These are phyloP conservation scores for Salvelinus alpinus DNA, from an alignment of 2,113 vertebrate genomes.

Conservation along the genomic window DNA sequence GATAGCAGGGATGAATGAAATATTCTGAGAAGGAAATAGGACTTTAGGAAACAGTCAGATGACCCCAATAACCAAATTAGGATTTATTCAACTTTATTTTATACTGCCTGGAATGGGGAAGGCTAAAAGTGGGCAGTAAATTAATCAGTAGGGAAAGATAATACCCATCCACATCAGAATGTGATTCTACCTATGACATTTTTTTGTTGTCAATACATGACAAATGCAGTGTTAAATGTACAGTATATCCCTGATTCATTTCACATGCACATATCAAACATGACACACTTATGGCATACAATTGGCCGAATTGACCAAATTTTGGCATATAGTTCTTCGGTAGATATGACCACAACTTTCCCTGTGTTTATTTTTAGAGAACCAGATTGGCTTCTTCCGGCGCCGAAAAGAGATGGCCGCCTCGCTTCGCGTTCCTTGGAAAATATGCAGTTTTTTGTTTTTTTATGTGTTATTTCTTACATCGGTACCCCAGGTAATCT, in stretches of 20 bases:
- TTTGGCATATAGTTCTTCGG: neutral
- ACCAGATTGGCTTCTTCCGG: too few relatives aligned
- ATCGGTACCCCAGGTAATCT: too few relatives aligned
- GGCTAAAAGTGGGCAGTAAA: neutral
- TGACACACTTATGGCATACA: neutral
- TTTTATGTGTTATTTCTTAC: too few relatives aligned
- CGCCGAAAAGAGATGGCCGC: too few relatives aligned
- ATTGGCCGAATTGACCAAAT: neutral
- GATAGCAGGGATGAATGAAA: neutral
- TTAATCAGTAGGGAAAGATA: neutral
- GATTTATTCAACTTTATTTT: slow-evolving; percentile 18
- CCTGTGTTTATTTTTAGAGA: slow-evolving; percentile 9
- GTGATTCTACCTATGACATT: neutral
- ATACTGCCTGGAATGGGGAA: neutral
- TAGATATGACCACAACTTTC: neutral
- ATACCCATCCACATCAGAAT: neutral
- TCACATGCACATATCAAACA: neutral
- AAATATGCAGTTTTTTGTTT: too few relatives aligned
- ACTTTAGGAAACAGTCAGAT: slow-evolving; percentile 21
- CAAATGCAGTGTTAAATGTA: neutral
- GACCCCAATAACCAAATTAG: slow-evolving; percentile 22
- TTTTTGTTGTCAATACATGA: neutral
- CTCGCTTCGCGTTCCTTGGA: too few relatives aligned
- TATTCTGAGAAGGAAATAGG: slow-evolving; percentile 15
- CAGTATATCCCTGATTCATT: neutral